A percentile compares a stretch with the other conserved stretches of the same genome.
Evolutionary conservation across 2,113 vertebrate species (phyloP).

Genomic region (Collichthys lucidus): DNA sequence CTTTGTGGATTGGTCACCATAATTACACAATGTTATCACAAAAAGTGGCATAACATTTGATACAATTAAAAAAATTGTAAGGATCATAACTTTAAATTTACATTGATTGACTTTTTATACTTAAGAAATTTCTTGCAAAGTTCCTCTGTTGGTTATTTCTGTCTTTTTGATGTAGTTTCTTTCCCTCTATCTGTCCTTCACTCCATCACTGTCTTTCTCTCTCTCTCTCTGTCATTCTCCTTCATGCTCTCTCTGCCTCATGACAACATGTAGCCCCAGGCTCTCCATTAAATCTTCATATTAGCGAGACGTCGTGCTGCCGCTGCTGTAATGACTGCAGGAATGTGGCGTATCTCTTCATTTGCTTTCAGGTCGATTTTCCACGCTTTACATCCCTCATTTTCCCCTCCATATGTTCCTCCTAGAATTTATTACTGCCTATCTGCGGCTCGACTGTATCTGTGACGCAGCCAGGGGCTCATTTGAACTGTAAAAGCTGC

Average conservation of each 20-base stretch:
- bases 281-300: slow-evolving; percentile 60
- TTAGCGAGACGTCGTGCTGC: slow-evolving; percentile 41
- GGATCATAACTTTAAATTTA: background rate
- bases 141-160: slow-evolving; percentile 13
- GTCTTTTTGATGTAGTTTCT: slow-evolving; percentile 13
- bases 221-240: background rate
- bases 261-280: slow-evolving; percentile 39
- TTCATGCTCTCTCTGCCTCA: slow-evolving; percentile 8
- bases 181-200: background rate
- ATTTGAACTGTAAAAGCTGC: slow-evolving; percentile 43
- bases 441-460: slow-evolving; percentile 36
- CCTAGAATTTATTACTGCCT: slow-evolving; percentile 46
- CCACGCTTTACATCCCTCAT: slow-evolving; percentile 46
- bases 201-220: slow-evolving; percentile 15
- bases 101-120: background rate
- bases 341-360: slow-evolving; percentile 33
- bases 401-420: slow-evolving; percentile 43
- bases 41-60: background rate
- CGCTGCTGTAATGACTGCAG: slow-evolving; percentile 43
- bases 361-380: slow-evolving; percentile 58
- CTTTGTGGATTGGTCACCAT: too few species aligned
- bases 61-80: background rate
- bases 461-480: slow-evolving; percentile 15
- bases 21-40: background rate
- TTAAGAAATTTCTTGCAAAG: background rate